Conservation (phyloP, 2,113 vertebrate species). For the Carettochelys insculpta region DNA sequence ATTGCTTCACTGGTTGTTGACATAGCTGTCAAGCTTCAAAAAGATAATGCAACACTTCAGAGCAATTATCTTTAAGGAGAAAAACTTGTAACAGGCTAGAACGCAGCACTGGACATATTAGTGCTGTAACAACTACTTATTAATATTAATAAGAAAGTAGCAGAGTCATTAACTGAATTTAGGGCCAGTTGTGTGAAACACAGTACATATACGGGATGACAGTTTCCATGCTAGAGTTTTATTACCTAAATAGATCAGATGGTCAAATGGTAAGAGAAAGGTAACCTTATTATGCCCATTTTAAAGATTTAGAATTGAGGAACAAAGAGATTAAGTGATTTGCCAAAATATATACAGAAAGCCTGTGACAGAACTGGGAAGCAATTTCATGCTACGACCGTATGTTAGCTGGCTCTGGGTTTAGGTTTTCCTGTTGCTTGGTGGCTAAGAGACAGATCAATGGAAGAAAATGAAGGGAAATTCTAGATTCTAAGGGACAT, state of each 20-base stretch:
- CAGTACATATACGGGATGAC: not conserved
- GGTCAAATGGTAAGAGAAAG: not conserved
- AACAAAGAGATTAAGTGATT: not conserved
- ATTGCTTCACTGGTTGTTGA: not conserved
- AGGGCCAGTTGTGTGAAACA: not conserved
- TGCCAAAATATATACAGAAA: not conserved
- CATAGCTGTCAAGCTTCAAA: not conserved
- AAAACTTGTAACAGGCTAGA: not conserved
- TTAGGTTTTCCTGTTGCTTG: not conserved
- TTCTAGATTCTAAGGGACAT: not conserved
- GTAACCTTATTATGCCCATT: not conserved
- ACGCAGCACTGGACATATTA: not conserved
- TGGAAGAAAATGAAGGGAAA: not conserved
- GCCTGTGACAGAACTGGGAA: not conserved
- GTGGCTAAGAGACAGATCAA: not conserved
- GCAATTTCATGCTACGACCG: not conserved
- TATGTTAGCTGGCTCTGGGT: not conserved
- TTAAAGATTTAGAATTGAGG: constrained; percentile 2
- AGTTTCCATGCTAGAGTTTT: not conserved
- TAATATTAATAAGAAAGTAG: not conserved
- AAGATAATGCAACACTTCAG: not conserved
- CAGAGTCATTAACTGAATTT: not conserved
- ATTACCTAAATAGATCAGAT: not conserved
- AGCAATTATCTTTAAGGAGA: not conserved
- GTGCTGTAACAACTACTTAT: not conserved